Base-by-base conservation (phyloP, 2,888 invertebrate genomes). In the Drosophila koepferae region DNA sequence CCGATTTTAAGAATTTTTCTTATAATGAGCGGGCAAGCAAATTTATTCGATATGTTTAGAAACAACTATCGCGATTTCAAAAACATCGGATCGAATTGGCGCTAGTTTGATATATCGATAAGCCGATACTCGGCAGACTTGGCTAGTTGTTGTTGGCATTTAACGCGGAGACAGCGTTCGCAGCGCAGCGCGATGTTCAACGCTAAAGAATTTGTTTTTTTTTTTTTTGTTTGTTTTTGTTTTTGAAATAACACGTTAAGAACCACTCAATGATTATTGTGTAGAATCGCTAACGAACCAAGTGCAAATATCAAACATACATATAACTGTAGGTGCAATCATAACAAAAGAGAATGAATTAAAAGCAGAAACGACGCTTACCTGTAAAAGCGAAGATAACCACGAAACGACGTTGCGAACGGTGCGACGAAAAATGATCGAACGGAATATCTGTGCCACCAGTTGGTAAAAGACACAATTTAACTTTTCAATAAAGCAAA, bases 181-280 rank as follows among this genome's bases (percentile, higher is more conserved):
- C 48, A 70, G 40, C 70, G 66, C 66, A 74, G 74, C 74, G 77
- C 62, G 70, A 77, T 77, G 77, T 77, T 77, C 36, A 67, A 70
- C 80, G 81, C 78, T 18, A 51, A 62, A 41, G 55, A 51, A 62
- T 63, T 56, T 68, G 63, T 58, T 72, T 69, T 72, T 68, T 67
- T 23, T 23, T 23, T 68, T 77, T 72, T 74, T 70, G n/a, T n/a
- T n/a, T 58, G 63, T 58, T 72, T 72, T 75, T 62, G 56, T 78
- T 72, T 83, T 76, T 70, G 73, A 85, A 82, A 71, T 75, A 75
- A 77, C 55, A 68, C 74, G 77, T 78, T 81, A 80, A 78, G 66
- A 60, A 40, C 63, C 49, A 63, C 51, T 58, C 38, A 76, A 67
- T 16, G 68, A 72, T 53, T 60, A 70, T 70, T 64, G 72, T 75